Conservation (phyloP, 2,113 vertebrate species). For the Felis chaus region DNA sequence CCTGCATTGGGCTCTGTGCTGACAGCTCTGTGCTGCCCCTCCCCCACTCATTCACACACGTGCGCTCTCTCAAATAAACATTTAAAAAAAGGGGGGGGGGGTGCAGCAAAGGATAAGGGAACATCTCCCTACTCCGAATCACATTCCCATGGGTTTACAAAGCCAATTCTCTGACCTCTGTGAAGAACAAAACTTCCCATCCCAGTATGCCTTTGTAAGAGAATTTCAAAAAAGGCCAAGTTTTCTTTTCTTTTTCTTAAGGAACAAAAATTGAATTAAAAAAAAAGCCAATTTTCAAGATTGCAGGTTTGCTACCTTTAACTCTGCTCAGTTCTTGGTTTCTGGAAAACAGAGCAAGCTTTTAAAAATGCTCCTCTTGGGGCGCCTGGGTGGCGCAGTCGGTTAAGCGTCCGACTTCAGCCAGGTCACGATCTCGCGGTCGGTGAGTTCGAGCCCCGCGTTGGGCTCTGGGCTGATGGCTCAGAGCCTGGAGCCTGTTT, state of each 20-base stretch:
- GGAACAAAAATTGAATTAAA: neutral
- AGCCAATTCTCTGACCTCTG: neutral
- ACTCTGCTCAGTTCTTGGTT: neutral
- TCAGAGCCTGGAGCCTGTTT: too few relatives aligned
- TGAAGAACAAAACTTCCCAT: neutral
- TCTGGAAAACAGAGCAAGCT: neutral
- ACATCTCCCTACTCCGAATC: neutral
- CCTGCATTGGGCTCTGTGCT: too few relatives aligned
- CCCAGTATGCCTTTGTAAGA: neutral
- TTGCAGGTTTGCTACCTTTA: neutral
- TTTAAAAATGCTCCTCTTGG: fast-evolving
- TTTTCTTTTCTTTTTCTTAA: neutral
- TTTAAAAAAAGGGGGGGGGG: too few relatives aligned
- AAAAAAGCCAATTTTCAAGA: neutral
- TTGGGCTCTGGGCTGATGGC: too few relatives aligned
- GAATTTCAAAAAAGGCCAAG: neutral
- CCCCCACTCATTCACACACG: too few relatives aligned
- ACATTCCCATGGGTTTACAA: neutral
- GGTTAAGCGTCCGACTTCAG: too few relatives aligned
- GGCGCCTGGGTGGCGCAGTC: too few relatives aligned
- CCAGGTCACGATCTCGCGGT: too few relatives aligned
- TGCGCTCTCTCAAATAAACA: too few relatives aligned
- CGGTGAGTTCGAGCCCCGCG: too few relatives aligned
- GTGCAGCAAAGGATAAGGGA: neutral
- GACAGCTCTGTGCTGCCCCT: too few relatives aligned